Evolutionary conservation across 2,113 vertebrate genomes (phyloP), one percentile per base, ranked within the genome.

Genomic region (Octodon degus): DNA sequence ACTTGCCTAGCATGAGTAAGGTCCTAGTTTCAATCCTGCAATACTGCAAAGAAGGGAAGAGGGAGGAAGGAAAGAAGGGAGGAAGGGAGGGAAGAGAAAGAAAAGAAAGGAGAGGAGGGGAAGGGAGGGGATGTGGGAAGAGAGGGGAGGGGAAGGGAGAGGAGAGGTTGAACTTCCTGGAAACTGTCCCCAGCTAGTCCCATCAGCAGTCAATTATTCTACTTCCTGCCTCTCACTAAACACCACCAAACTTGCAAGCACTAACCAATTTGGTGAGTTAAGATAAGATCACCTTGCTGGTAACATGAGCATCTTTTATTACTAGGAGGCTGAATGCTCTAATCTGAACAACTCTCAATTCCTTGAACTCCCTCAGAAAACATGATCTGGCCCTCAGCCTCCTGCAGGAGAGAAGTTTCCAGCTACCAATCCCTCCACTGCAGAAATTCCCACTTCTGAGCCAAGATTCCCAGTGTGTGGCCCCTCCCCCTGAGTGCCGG

Each of bases 101-200:
- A 10, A 1, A 5, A 1, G 5, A 11, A 25, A 4, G 8, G 5
- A 9, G 12, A 6, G 43, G 24, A 0, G 4, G 9, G 4, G 14
- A 1, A 1, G 3, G 1, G 11, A 25, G 3, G 6, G 19, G 10
- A 1, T 19, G 13, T 20, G 16, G 5, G 27, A 63, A 30, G 11
- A 14, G 27, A 32, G 43, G 3, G 11, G 6, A 43, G 13, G 25
- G 24, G 32, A 32, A 10, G 53, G 14, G 53, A 79, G 9, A 32
- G 43, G 30, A 47, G 50, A 50, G 7, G 30, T 53, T 32, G 47
- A 27, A 17, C 25, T 22, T 65, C 68, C 81, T 5, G 11, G n/a
- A 85, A 62, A 32, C 32, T 19, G 50, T 24, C 37, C 24, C 6
- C 22, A 58, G 2, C 24, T 22, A 53, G 20, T 20, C 40, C 30